Evolutionary conservation across 2,888 invertebrate genomes (phyloP), one percentile per base, ranked within the genome.

Genomic region (Synergus itoensis): DNA sequence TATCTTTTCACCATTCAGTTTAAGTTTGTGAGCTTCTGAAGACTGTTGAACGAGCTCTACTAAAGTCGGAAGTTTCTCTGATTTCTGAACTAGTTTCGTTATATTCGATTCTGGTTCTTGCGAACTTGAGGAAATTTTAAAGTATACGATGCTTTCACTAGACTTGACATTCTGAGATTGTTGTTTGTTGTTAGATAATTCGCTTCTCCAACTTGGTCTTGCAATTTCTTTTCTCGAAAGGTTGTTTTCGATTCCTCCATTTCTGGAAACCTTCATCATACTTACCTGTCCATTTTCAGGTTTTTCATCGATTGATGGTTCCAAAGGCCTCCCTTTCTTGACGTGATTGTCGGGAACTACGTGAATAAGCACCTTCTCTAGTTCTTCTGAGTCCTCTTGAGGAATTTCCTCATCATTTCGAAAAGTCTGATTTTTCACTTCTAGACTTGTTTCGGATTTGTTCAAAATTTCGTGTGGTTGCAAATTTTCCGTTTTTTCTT

Each of bases 231-330:
- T 82, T 43, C 14, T 77, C 0, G 77, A 28, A 12, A 83, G 53
- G 53, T 82, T 79, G 63, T 82, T 81, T 28, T 81, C 82, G 2
- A 82, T 81, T 48, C 77, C 82, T 21, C 80, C 84, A 76, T 85
- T 84, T 69, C 75, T 83, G 48, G 80, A 82, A 40, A 82, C 21
- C 64, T 84, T 79, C 21, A 76, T 79, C 53, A 77, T 45, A 45
- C 18, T 45, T 9, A 45, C 21, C 18, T 67, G 67, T 5, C 2
- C 18, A 21, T 45, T 21, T 67, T 43, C 21, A 16, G 16, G 1
- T 16, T 67, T 67, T 67, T 7, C 1, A 21, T 67, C 21, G 2
- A 21, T 14, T 45, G 12, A 11, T 28, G 45, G 12, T 67, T 67
- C 21, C n/a, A 43, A 65, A 18, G 65, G 40, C 11, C 45, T 45